Percentiles rank a stretch among this genome's conserved stretches.
phyloP scores from a whole-genome alignment of 2,888 invertebrate genomes.

The Steinernema scapterisci region DNA sequence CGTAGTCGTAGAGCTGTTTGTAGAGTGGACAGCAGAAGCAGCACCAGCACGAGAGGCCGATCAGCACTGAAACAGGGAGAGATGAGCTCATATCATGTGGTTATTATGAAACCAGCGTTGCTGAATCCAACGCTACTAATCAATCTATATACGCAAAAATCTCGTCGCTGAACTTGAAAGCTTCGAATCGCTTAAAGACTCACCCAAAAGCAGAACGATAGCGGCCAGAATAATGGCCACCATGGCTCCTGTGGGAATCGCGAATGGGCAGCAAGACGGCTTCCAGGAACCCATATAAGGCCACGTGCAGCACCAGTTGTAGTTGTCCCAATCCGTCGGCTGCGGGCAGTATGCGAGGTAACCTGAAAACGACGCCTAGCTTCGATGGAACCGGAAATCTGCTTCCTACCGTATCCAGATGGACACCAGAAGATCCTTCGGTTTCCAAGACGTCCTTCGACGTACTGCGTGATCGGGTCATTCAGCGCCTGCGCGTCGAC shows the following conservation, averaged over 20 bases:
- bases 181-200: too few relatives aligned
- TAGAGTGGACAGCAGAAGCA: constrained; percentile 68
- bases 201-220: constrained; percentile 61
- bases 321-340: constrained; percentile 68
- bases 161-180: too few relatives aligned
- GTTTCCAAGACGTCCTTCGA: constrained; percentile 67
- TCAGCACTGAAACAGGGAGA: constrained; percentile 56
- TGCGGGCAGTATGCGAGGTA: constrained; percentile 67
- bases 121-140: too few relatives aligned
- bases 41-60: constrained; percentile 67
- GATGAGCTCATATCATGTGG: too few relatives aligned
- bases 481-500: constrained; percentile 64
- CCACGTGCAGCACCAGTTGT: constrained; percentile 66
- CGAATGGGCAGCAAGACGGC: constrained; percentile 67
- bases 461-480: constrained; percentile 67
- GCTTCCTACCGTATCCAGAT: constrained; percentile 63
- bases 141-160: too few relatives aligned
- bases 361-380: constrained; percentile 45
- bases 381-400: background rate
- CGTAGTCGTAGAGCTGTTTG: constrained; percentile 61
- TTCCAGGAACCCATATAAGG: constrained; percentile 66
- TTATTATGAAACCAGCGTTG: too few relatives aligned
- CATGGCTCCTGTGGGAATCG: constrained; percentile 67
- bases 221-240: constrained; percentile 66
- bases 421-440: constrained; percentile 67